Percentiles rank a stretch among this genome's conserved stretches.
phyloP scores from a whole-genome alignment of 2,888 invertebrate species.

The Dicranocentrus wangi region DNA sequence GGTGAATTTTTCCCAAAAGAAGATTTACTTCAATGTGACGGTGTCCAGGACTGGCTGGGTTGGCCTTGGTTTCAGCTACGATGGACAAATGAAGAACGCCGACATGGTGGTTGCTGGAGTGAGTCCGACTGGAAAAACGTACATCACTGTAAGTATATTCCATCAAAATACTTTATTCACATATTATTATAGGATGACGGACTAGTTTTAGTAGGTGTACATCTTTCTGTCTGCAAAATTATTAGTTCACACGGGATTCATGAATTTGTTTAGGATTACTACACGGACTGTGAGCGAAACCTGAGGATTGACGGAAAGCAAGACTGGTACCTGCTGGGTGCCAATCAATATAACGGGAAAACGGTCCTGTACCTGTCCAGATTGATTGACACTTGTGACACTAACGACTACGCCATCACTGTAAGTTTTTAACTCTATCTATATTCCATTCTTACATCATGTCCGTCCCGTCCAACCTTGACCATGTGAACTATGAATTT shows the following conservation, averaged over 20 bases:
- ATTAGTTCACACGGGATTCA: no score
- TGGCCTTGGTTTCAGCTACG: slow-evolving; percentile 46
- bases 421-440: not conserved
- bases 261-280: slow-evolving; percentile 42
- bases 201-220: not conserved
- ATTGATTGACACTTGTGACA: slow-evolving; percentile 49
- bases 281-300: slow-evolving; percentile 29
- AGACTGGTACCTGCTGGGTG: slow-evolving; percentile 32
- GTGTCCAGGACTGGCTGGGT: slow-evolving; percentile 32
- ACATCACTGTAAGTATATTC: slow-evolving; percentile 29
- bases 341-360: not conserved
- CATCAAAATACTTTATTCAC: not conserved
- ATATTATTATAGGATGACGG: not conserved
- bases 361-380: slow-evolving; percentile 14
- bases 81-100: slow-evolving; percentile 47
- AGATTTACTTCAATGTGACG: slow-evolving; percentile 20
- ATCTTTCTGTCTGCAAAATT: not conserved
- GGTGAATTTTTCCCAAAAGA: slow-evolving; percentile 10
- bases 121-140: slow-evolving; percentile 12
- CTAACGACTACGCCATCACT: slow-evolving; percentile 39
- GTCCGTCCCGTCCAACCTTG: no score
- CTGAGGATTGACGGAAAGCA: slow-evolving; percentile 26
- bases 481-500: no score
- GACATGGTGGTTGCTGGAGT: slow-evolving; percentile 47
- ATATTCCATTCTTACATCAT: not conserved